Evolutionary conservation across 2,888 invertebrate species (phyloP).

Genomic region (Stegana nigrithorax): DNA sequence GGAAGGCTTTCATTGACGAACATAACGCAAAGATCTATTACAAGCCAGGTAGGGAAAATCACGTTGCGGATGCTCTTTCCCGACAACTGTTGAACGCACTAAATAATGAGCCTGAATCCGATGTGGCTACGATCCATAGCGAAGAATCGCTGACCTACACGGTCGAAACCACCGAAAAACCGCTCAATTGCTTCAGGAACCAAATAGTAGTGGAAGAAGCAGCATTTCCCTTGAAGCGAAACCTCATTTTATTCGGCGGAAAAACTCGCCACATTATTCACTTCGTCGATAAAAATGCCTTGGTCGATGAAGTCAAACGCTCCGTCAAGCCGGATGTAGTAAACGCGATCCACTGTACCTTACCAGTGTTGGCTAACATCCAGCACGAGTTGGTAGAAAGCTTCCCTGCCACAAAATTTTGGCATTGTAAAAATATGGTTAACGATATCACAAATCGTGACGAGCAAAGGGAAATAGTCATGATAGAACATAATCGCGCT

Average conservation of each 20-base stretch:
- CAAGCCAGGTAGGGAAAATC: conserved; percentile 42
- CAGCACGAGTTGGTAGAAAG: not conserved
- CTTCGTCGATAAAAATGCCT: not conserved
- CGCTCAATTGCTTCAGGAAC: conserved; percentile 18
- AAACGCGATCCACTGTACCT: conserved; percentile 12
- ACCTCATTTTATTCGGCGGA: not conserved
- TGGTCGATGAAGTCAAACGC: not conserved
- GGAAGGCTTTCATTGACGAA: conserved; percentile 26
- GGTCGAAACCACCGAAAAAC: conserved; percentile 9
- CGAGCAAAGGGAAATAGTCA: conserved; percentile 12
- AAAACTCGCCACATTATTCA: not conserved
- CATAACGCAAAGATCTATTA: conserved; percentile 47
- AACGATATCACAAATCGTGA: conserved; percentile 10
- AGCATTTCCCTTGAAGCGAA: not conserved
- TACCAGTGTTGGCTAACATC: conserved; percentile 14
- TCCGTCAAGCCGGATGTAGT: conserved; percentile 1
- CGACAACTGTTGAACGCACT: not conserved
- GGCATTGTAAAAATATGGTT: not conserved
- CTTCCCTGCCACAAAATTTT: not conserved
- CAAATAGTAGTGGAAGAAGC: conserved; percentile 9
- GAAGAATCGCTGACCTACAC: conserved; percentile 1
- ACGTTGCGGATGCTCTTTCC: not conserved
- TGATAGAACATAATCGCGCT: conserved; percentile 18
- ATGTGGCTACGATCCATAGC: not conserved
- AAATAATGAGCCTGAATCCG: not conserved